Base-by-base conservation (phyloP, 2,888 invertebrate genomes). In the Prionchulus punctatus region DNA sequence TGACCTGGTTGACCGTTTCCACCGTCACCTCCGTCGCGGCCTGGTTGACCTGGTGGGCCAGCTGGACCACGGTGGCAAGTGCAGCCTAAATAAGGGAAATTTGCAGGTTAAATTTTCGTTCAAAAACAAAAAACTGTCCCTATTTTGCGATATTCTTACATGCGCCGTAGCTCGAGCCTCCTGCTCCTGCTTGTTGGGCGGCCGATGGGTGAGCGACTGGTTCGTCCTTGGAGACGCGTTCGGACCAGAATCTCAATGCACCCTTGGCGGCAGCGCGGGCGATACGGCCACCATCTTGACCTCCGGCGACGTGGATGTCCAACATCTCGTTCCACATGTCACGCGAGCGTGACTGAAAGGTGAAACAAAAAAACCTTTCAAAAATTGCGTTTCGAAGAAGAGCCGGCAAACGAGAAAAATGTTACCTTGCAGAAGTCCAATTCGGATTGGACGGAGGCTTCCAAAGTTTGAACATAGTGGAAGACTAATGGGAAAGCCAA, bases 311-410 rank as follows among this genome's bases (percentile, higher is more conserved):
- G 12, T 49, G 50, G 54, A 69, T 67, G 53, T 69, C 69, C 53
- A 69, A 60, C 67, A 68, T 67, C 57, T 69, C 69, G 52, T 64
- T 64, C 67, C 69, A 69, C 66, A 69, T 68, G 58, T 68, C 69
- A 48, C 69, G 63, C 15, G 69, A 64, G 31, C 68, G 62, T 2
- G 68, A 60, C 66, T 65, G 48, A 15, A 61, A 58, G 12, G 4
- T 18, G 25, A 36, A 23, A 26, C 12, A 12, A 28, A 15, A 49
- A 26, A 3, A 23, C 12, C 7, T 31, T 36, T 53, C 18, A 7
- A 7, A 36, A 12, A 42, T 7, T 53, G 18, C n/a, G 28, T 4
- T 25, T 15, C 31, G n/a, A 53, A 18, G 30, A 4, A 18, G 4
- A 36, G 15, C 18, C 15, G 51, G 4, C 51, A 18, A 7, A 25